Evolutionary conservation across 2,888 invertebrate species (phyloP), one percentile per base, ranked within the genome.

Genomic region (Harmothoe impar): DNA sequence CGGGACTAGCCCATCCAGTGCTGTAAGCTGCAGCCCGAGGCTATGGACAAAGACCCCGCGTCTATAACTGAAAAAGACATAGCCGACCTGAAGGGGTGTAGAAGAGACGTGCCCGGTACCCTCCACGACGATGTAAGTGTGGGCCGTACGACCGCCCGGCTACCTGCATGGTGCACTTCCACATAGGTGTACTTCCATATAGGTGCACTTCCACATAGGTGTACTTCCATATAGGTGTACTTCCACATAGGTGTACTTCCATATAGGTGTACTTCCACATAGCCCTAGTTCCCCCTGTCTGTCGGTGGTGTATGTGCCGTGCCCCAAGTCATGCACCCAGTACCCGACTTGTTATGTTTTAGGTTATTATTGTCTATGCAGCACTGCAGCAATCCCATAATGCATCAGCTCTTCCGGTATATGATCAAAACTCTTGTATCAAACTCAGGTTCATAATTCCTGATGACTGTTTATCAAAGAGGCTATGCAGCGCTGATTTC

Each of bases 1-100:
- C 23, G 52, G 86, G 81, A 81, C 52, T 84, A 86, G 62, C 91
- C 91, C 15, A 33, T 89, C 62, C 54, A 52, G 7, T 91, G 91
- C 85, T 91, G 91, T 29, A 43, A 68, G 10, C 52, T 91, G 31
- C 62, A 89, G 33, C 78, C 90, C 7, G 89, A 89, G 23, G 56
- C 89, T 12, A 25, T 20, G 35, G 29, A n/a, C 15, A 72, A 78
- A 23, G 72, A 91, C 43, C 89, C 89, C 10, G 35, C 35, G 12
- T 51, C 89, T 51, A n/a, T 86, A 51, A 31, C 20, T 7, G 72
- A 78, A 3, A 62, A 72, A 25, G 68, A 91, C 56, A 89, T 78
- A 0, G 81, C 35, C 35, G 72, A 91, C 62, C 51, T 90, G 23
- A 52, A 78, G 15, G 35, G 89, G 0, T 89, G 89, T 31, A 10